Base-by-base conservation (phyloP, 2,113 vertebrate genomes). In the Anser cygnoides region DNA sequence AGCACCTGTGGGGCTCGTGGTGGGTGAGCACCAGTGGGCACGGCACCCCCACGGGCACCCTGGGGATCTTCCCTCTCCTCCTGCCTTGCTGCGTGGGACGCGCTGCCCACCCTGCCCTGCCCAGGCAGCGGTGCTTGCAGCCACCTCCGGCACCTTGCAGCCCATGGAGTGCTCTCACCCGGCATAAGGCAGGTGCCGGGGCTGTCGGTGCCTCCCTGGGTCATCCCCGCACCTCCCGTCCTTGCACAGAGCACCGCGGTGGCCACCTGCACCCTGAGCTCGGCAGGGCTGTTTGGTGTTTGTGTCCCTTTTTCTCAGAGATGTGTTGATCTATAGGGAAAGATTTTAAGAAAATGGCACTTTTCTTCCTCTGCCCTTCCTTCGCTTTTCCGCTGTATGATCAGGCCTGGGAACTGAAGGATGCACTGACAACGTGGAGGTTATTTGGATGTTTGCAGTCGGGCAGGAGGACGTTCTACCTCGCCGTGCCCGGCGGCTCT, bases 141-240 rank as follows among this genome's bases (percentile, higher is more conserved):
- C n/a, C 2, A 0, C 57, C 33, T 13, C 14, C 3, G 9, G 84
- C 73, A 6, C 46, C n/a, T 29, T 2, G 70, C 1, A 2, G 19
- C 3, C 3, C 6, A 1, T 2, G 8, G 20, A 2, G 3, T 12
- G 37, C 55, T 84, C 46, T 41, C n/a, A 16, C 21, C 41, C 6
- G 35, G 9, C 7, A 21, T 6, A 0, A 2, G 35, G 28, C 67
- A 37, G 86, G 39, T 22, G 29, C 72, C 1, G 2, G 5, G 5
- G 9, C 59, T 12, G 0, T 37, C 1, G 10, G 28, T 7, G 2
- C 14, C 37, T 66, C 23, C 23, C 1, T 0, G 4, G 2, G 23
- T 7, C 2, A 0, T n/a, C 43, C 26, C 20, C 12, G 7, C 41
- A 15, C 26, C 1, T 0, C 6, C 22, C 33, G 87, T 28, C 49